Evolutionary conservation across 2,113 vertebrate species (phyloP).

Genomic region (Paedocypris sp.): DNA sequence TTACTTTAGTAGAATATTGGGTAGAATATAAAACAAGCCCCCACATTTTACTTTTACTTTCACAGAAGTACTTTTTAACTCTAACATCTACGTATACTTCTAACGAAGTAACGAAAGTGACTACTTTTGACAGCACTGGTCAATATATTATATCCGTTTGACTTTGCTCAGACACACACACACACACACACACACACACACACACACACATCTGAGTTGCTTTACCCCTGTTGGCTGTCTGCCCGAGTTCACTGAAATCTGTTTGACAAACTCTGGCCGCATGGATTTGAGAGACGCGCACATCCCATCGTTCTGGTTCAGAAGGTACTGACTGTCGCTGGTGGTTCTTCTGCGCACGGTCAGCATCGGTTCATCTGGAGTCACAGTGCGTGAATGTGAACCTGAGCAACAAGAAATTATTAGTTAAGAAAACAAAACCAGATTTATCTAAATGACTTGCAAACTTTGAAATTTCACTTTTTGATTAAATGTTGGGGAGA

Average conservation of each 20-base stretch:
- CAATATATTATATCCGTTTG: too few species aligned
- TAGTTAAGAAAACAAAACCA: background rate
- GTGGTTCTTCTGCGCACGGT: slow-evolving; percentile 65
- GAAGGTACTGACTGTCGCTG: slow-evolving; percentile 86
- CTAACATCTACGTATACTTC: too few species aligned
- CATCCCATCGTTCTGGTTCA: slow-evolving; percentile 53
- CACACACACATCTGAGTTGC: background rate
- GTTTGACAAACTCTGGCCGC: slow-evolving; percentile 75
- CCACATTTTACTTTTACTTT: too few species aligned
- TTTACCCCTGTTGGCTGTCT: slow-evolving; percentile 82
- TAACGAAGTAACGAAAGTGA: too few species aligned
- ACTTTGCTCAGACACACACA: too few species aligned
- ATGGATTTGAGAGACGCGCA: slow-evolving; percentile 58
- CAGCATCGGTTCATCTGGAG: slow-evolving; percentile 59
- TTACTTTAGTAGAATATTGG: too few species aligned
- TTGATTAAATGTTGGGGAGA: too few species aligned
- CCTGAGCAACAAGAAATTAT: slow-evolving; percentile 50
- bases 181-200: too few species aligned
- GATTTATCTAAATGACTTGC: background rate
- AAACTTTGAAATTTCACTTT: background rate
- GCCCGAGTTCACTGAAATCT: slow-evolving; percentile 79
- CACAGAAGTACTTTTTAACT: too few species aligned
- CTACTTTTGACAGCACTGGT: too few species aligned
- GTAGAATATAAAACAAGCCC: too few species aligned
- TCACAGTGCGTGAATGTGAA: slow-evolving; percentile 70